Evolutionary conservation across 2,888 invertebrate genomes (phyloP), one percentile per base, ranked within the genome.

Genomic region (Platypus cylindrus): DNA sequence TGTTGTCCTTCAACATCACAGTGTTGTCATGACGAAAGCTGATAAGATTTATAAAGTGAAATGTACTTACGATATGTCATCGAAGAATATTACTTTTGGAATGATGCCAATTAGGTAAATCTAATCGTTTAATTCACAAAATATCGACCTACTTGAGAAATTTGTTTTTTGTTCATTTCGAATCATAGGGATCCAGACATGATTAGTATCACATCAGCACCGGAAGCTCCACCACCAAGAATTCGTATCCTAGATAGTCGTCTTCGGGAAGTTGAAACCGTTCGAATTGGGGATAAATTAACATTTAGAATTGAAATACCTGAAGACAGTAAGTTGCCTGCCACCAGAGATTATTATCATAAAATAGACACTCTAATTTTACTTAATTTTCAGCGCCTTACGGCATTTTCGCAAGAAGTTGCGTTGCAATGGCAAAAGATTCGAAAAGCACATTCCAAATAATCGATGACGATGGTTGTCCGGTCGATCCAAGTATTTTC

Each of bases 11-110:
- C 91, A 91, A 62, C 91, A 91, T 56, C 91, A 91, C 64, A 90
- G 87, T 58, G 89, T 91, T 16, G 91, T 91, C 20, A 90, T 91
- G 87, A 91, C 91, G 36, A 91, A 91, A 62, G 90, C 90, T 3
- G 91, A 91, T 60, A 91, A 91, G 62, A 90, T 91, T 58, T 91
- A 91, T 72, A 91, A 90, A 68, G 89, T 91, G 39, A 87, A 91
- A 60, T 91, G 91, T 58, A 91, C 91, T 4, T 91, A 91, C 63
- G 91, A 91, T 60, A 91, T 91, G 83, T 86, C 89, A 46, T 89
- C 91, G 13, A 87, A 89, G 70, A 91, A 91, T 63, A 89, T 91
- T 50, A 90, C 91, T 20, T 91, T 91, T 67, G 91, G 91, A 67
- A 90, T 91, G 90, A 89, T 90, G 81, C 91, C 91, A 45, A 89